Conservation (phyloP, 2,888 invertebrate genomes). For the Ernsta delagoae region DNA sequence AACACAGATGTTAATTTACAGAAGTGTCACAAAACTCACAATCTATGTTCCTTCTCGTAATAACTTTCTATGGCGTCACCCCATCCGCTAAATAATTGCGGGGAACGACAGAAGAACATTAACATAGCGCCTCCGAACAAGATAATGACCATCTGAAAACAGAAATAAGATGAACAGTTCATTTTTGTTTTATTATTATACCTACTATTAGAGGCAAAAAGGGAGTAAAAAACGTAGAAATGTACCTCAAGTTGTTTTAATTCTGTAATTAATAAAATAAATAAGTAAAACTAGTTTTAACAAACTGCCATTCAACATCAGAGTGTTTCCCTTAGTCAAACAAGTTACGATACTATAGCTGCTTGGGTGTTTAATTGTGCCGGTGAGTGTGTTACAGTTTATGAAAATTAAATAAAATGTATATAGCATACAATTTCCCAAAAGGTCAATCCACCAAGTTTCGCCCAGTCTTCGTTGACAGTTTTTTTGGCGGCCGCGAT, state of each 20-base stretch:
- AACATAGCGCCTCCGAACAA: conserved; percentile 65
- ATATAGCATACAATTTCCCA: conserved; percentile 58
- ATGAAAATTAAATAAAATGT: no score
- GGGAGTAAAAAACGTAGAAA: no score
- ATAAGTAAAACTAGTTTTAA: no score
- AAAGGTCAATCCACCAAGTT: conserved; percentile 55
- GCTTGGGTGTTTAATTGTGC: no score
- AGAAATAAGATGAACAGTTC: not conserved
- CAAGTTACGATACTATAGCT: no score
- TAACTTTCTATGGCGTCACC: conserved; percentile 52
- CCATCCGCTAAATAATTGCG: conserved; percentile 73
- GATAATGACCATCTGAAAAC: conserved; percentile 61
- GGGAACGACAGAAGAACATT: conserved; percentile 69
- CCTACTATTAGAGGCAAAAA: no score
- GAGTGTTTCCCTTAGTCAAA: no score
- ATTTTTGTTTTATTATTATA: no score
- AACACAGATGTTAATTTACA: not conserved
- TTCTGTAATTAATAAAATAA: no score
- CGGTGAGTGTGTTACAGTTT: no score
- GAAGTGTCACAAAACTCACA: not conserved
- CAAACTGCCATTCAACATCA: no score
- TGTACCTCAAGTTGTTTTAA: no score
- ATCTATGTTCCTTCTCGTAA: conserved; percentile 13
- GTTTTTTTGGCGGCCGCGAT: conserved; percentile 53
- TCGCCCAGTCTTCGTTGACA: conserved; percentile 50